Evolutionary conservation across 1,140 invertebrate species (phyloP), one percentile per base, ranked within the genome.

Genomic region (Zaprionus ghesquierei): DNA sequence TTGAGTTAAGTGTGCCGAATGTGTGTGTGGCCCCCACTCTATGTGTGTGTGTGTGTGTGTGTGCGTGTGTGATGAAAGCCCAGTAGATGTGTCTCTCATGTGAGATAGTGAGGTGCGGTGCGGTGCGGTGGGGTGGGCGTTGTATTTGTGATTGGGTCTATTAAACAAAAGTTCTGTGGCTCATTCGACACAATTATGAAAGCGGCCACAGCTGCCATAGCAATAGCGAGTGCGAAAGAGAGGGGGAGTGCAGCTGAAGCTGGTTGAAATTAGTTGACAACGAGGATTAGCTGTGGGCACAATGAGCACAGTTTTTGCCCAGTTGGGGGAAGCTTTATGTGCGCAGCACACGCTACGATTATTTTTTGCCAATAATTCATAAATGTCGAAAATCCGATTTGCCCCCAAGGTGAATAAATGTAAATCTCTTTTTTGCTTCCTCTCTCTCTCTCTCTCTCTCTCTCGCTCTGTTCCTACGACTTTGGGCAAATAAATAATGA

Each of bases 121-220:
- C n/a, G 15, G 5, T 3, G 13, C n/a, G 38, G 56, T 12, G 4
- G 5, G 15, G 12, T 31, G 49, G 25, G 12, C n/a, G 8, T 27
- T 29, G 22, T 54, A 61, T 71, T 54, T 86, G 61, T 81, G 77
- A 85, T 87, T 82, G 79, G 84, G 82, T 87, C 72, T 87, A 89
- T 87, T 89, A 87, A 87, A 89, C 76, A 89, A 76, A 79, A 89
- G 69, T 86, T 86, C 9, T 87, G 75, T 71, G 82, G 78, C 49
- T 72, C 44, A 44, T 60, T 69, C 51, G 61, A 10, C 59, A 77
- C 71, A 86, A 76, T 87, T 79, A 81, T 86, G 77, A 72, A 55
- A 62, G 59, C 13, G 44, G 51, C 5, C 33, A 29, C 46, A 41
- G 41, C 27, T 63, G 50, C 20, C 44, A 29, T 15, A 20, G 49